Evolutionary conservation across 92 coral and sea anemone species (phyloP), one percentile per base, ranked within the genome.

Genomic region (Actinernus sp.): DNA sequence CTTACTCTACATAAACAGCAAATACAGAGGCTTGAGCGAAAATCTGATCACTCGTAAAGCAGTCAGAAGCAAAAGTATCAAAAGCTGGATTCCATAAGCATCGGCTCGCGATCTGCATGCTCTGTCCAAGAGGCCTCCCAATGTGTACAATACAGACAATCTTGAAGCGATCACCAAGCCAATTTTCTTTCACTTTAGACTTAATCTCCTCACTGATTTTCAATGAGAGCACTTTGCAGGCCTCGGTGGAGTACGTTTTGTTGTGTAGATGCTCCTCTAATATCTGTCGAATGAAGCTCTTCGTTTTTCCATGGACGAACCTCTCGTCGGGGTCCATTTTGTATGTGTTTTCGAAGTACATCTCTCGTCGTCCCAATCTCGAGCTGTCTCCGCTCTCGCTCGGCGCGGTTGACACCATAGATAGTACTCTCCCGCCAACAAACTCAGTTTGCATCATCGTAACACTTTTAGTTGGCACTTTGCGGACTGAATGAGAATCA

Each of bases 1-100:
- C n/a, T 62, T 48, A 93, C 45, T 93, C 98, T 27, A 73, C 86
- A 56, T 90, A 93, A 8, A 93, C 59, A 34, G 85, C 97, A 45
- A 37, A 90, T 0, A 93, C 76, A 1, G 88, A 64, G 13, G 93
- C 97, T 30, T 86, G 71, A 4, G 93, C 98, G 72, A 86, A 93
- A 26, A 93, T 58, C 19, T 87, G 70, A 51, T 88, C 92, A 30
- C 74, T 71, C 9, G 46, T 52, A 34, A 37, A 79, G 76, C 12
- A 46, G 13, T 77, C 85, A 2, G 87, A 85, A 0, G 74, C 91
- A 52, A 61, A 89, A 24, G 85, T 79, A 50, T 89, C 96, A 63
- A 68, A 74, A 21, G 52, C 73, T 19, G 79, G 61, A 49, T 89
- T 87, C 96, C 96, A 89, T 10, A 89, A 47, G 21, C 92, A 89